Evolutionary conservation across 2,113 vertebrate species (phyloP).

Genomic region (Leiothrix lutea): DNA sequence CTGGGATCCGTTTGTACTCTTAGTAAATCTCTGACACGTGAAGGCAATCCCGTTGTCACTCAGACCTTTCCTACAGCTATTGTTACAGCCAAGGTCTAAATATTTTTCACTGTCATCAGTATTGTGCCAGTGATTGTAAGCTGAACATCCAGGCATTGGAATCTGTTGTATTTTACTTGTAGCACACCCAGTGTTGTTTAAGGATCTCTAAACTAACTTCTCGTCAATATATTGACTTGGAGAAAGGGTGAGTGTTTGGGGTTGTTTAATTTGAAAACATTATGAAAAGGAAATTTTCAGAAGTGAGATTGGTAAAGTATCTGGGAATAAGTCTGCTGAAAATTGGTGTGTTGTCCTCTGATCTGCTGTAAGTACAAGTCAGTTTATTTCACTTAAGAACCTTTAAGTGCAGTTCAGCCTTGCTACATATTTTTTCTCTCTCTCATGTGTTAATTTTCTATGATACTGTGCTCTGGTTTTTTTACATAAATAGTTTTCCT

Average conservation of each 20-base stretch:
- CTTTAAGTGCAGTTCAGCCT: not conserved
- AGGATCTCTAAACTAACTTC: not conserved
- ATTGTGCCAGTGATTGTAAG: not conserved
- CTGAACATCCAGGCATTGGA: not conserved
- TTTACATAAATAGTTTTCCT: not conserved
- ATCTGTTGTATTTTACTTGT: not conserved
- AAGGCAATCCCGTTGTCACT: not conserved
- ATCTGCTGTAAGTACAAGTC: not conserved
- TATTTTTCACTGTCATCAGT: not conserved
- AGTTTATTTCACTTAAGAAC: not conserved
- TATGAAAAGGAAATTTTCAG: not conserved
- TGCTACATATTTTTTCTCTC: not conserved
- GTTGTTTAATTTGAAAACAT: not conserved
- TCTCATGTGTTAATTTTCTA: not conserved
- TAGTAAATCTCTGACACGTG: not conserved
- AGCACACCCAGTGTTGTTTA: not conserved
- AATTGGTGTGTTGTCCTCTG: not conserved
- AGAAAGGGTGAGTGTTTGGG: not conserved
- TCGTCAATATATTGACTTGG: not conserved
- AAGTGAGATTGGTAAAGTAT: not conserved
- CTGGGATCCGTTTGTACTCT: not conserved
- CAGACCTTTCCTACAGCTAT: not conserved
- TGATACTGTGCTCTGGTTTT: accelerated
- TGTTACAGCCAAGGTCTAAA: not conserved
- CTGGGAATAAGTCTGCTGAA: not conserved